Evolutionary conservation across 2,888 invertebrate genomes (phyloP), one percentile per base, ranked within the genome.

Genomic region (Sinhomidia bicolor): DNA sequence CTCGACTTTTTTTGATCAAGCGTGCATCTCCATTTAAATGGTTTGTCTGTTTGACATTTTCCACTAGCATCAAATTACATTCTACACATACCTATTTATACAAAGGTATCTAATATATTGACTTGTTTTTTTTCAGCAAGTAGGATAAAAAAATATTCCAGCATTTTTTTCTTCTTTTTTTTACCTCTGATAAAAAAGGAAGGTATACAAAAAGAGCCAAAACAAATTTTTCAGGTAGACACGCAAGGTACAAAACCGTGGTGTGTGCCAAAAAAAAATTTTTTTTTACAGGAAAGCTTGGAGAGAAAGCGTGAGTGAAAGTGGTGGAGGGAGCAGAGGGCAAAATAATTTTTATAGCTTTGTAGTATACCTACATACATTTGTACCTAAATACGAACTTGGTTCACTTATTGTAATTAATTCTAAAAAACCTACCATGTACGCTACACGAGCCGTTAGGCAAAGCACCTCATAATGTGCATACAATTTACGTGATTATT

Each of bases 331-430:
- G n/a, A 47, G n/a, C 47, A 20, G 57, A n/a, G 60, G 23, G 60
- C 10, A 60, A 26, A 60, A 60, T 2, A 60, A 60, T 60, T 17
- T 60, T 20, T 3, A 57, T 20, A 12, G 47, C 5, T 4, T n/a
- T n/a, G n/a, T n/a, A n/a, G n/a, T n/a, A n/a, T n/a, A n/a, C n/a
- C n/a, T n/a, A n/a, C n/a, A n/a, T n/a, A n/a, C n/a, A n/a, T n/a
- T n/a, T n/a, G n/a, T 36, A 36, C 36, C 36, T 60, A 26, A 3
- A 57, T 14, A 36, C 51, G 0, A 20, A 85, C 26, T 10, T n/a
- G 51, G 79, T 79, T 68, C 85, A 79, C 85, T 85, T 85, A 85
- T 79, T 85, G 85, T 85, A 85, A 85, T 85, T 85, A 85, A 85
- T 68, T 65, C 62, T 17, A 79, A 62, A n/a, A 76, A 85, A 41